phyloP scores from a whole-genome alignment of 2,797 vertebrate species.

The Aulostomus chinensis region DNA sequence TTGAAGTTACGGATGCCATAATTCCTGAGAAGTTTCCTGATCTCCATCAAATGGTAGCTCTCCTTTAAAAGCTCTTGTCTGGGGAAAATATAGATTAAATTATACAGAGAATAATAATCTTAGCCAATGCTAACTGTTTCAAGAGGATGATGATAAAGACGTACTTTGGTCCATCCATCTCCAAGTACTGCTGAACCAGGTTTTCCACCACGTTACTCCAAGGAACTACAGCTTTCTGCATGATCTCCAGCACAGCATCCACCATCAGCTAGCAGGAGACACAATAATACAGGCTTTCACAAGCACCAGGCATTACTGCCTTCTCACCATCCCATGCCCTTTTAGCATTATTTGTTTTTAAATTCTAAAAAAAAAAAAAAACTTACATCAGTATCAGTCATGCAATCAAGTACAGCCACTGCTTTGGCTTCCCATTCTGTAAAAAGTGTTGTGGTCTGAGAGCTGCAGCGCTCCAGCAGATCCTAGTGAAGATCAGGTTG shows the following conservation, averaged over 20 bases:
- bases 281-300: slow-evolving; percentile 8
- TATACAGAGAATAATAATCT: background rate
- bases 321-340: background rate
- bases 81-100: slow-evolving; percentile 1
- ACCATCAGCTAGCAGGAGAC: slow-evolving; percentile 85
- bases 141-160: slow-evolving; percentile 20
- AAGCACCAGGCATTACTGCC: background rate
- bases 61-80: slow-evolving; percentile 93
- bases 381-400: slow-evolving; percentile 90
- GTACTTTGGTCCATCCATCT: slow-evolving; percentile 94
- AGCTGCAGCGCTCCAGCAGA: slow-evolving; percentile 88
- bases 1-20: slow-evolving; percentile 93
- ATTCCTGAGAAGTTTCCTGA: slow-evolving; percentile 90
- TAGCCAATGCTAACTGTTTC: background rate
- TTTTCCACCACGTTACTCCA: slow-evolving; percentile 91
- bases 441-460: slow-evolving; percentile 88
- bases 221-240: slow-evolving; percentile 91
- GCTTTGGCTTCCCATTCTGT: slow-evolving; percentile 97
- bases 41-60: slow-evolving; percentile 93
- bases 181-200: slow-evolving; percentile 89
- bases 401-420: slow-evolving; percentile 88
- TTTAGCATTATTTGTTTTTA: background rate
- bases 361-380: background rate
- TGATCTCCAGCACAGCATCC: slow-evolving; percentile 93
- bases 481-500: slow-evolving; percentile 75